Evolutionary conservation across 2,113 vertebrate genomes (phyloP).

Genomic region (Cranoglanis bouderius): DNA sequence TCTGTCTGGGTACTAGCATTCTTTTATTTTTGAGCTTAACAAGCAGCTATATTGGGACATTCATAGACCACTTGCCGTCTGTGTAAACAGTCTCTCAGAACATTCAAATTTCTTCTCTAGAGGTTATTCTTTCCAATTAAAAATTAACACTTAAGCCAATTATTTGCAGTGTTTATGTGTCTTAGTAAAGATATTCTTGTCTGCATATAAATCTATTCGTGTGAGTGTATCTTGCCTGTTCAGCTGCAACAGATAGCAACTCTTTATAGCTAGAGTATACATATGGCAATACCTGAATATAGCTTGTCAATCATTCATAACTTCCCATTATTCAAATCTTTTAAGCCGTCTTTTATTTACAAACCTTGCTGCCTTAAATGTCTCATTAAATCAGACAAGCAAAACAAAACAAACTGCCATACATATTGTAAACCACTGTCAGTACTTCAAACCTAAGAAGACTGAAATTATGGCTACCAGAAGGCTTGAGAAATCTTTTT

Average conservation of each 20-base stretch:
- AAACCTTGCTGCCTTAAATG: background rate
- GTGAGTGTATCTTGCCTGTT: background rate
- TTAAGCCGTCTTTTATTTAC: background rate
- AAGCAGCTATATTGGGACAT: background rate
- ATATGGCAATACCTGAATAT: background rate
- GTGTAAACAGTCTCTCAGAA: background rate
- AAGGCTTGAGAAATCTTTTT: conserved; percentile 13
- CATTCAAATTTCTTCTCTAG: background rate
- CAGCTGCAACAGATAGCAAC: background rate
- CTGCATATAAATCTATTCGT: background rate
- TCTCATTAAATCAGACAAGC: background rate
- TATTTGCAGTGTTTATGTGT: background rate
- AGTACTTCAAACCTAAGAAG: conserved; percentile 1
- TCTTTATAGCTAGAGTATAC: background rate
- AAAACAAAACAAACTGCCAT: background rate
- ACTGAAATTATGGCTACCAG: background rate
- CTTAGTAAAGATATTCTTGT: background rate
- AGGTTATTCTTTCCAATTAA: background rate
- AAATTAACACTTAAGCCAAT: background rate
- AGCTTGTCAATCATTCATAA: background rate
- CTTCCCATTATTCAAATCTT: background rate
- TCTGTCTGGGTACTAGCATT: background rate
- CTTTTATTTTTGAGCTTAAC: conserved; percentile 2
- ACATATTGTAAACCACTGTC: background rate
- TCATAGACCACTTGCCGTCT: background rate